These are phyloP conservation scores for Pseudorhombus dupliciocellatus DNA, from an alignment of 2,113 vertebrate species.

Conservation along the genomic window DNA sequence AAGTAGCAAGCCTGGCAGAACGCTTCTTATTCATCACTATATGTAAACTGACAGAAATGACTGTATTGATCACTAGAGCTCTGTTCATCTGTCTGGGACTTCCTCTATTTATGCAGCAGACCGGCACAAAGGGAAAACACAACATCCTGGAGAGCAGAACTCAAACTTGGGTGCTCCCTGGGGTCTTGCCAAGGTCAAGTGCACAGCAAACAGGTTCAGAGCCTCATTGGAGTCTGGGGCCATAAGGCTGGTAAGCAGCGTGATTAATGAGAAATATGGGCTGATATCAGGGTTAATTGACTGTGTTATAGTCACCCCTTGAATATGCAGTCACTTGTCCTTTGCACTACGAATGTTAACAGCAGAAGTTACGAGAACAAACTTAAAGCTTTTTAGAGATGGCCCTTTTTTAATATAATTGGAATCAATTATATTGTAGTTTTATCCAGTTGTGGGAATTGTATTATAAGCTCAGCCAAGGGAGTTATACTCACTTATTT, in stretches of 20 bases:
- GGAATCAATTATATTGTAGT: too few relatives aligned
- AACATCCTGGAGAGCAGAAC: constrained; percentile 35
- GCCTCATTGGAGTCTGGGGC: constrained; percentile 53
- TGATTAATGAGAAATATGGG: constrained; percentile 68
- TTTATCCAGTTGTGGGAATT: too few relatives aligned
- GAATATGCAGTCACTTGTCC: constrained; percentile 17
- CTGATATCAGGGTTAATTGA: constrained; percentile 61
- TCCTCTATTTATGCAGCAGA: constrained; percentile 18
- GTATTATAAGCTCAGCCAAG: too few relatives aligned
- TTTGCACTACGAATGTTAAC: constrained; percentile 39
- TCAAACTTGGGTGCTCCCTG: constrained; percentile 12
- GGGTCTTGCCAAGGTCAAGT: constrained; percentile 60
- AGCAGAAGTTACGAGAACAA: constrained; percentile 28
- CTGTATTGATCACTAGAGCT: neutral
- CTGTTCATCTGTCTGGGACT: neutral
- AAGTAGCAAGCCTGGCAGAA: neutral
- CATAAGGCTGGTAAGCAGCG: constrained; percentile 57
- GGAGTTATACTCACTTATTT: too few relatives aligned
- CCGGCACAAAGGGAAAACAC: constrained; percentile 13
- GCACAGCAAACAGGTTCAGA: constrained; percentile 52
- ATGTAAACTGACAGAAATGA: neutral
- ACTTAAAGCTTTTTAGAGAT: neutral
- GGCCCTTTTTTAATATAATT: too few relatives aligned
- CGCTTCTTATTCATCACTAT: neutral
- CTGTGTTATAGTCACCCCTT: constrained; percentile 44